Percentiles rank a stretch among this genome's conserved stretches.
These are phyloP conservation scores for Falco punctatus DNA, from an alignment of 2,113 vertebrate species.

Conservation along the genomic window DNA sequence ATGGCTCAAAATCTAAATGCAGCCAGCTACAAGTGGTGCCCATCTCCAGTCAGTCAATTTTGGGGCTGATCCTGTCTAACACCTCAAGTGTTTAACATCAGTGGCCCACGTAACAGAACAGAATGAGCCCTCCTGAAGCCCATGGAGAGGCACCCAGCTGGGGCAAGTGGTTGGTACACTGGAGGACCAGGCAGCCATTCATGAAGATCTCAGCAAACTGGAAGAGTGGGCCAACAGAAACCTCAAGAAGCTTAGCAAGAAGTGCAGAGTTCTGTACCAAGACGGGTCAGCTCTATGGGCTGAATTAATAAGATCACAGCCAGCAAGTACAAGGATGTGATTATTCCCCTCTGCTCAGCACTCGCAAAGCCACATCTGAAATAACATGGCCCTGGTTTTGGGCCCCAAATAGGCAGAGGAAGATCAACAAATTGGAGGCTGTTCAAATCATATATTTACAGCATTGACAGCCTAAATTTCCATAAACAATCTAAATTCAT, in stretches of 20 bases:
- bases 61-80: neutral
- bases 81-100: neutral
- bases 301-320: neutral
- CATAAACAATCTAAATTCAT: neutral
- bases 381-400: neutral
- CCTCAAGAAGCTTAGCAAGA: neutral
- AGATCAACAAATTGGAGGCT: neutral
- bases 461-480: neutral
- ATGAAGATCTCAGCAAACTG: neutral
- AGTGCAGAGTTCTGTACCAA: neutral
- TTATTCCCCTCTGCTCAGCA: neutral
- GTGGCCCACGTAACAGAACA: neutral
- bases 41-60: neutral
- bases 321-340: neutral
- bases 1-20: neutral
- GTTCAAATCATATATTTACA: neutral
- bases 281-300: neutral
- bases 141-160: neutral
- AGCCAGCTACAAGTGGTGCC: neutral
- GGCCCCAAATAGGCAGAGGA: neutral
- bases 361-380: neutral
- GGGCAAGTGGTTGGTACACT: neutral
- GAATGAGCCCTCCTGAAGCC: neutral
- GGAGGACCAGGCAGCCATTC: neutral
- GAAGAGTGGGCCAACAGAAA: neutral